Evolutionary conservation across 1,140 invertebrate species (phyloP).

Genomic region (Calosoma granatense): DNA sequence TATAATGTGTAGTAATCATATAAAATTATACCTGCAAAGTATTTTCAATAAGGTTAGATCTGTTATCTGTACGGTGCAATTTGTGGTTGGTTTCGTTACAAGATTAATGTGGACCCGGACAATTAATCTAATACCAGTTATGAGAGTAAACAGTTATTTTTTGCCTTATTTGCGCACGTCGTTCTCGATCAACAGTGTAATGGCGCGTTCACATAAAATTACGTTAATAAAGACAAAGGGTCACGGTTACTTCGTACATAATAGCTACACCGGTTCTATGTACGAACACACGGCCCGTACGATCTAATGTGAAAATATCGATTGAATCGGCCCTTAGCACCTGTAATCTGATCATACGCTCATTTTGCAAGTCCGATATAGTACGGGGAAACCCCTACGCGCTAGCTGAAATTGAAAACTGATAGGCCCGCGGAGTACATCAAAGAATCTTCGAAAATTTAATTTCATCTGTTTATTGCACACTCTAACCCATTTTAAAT

Average conservation of each 20-base stretch:
- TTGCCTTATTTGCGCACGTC: background rate
- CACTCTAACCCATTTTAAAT: background rate
- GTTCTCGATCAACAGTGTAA: constrained; percentile 1
- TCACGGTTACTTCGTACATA: background rate
- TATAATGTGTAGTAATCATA: no score
- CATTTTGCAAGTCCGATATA: background rate
- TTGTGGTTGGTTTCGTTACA: no score
- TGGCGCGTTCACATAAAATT: constrained; percentile 1
- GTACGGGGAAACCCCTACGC: background rate
- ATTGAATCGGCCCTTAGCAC: background rate
- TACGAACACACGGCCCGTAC: background rate
- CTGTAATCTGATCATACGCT: constrained; percentile 6
- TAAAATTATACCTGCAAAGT: no score
- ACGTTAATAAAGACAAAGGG: constrained; percentile 5
- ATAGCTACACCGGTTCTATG: background rate
- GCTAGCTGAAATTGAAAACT: background rate
- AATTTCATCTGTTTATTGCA: background rate
- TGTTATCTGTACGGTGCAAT: no score
- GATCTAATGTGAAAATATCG: background rate
- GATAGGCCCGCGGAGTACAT: background rate
- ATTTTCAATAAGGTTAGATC: no score
- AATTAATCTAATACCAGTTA: no score
- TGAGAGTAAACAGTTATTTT: constrained; percentile 2
- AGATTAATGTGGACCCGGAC: no score
- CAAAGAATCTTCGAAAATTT: background rate